phyloP scores from a whole-genome alignment of 2,797 vertebrate genomes.

The Siniperca undulata region DNA sequence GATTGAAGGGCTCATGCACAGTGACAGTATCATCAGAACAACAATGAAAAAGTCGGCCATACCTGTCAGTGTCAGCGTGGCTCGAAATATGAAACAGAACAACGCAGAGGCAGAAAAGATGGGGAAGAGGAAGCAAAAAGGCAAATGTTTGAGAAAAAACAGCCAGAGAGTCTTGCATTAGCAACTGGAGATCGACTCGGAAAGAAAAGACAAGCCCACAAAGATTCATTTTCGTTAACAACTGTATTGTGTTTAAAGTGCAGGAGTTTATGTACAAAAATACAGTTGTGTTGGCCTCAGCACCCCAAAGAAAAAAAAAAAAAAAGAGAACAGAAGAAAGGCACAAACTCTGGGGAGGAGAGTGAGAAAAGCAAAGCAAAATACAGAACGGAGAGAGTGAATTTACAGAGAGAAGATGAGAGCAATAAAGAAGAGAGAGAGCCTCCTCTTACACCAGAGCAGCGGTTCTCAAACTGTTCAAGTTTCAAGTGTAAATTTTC shows the following conservation, averaged over 20 bases:
- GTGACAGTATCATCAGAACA: conserved; percentile 39
- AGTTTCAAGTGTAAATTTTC: neutral
- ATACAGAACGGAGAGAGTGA: conserved; percentile 50
- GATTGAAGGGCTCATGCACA: conserved; percentile 36
- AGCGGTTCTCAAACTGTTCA: conserved; percentile 31
- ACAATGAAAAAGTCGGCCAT: conserved; percentile 63
- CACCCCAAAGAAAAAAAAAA: conserved; percentile 77
- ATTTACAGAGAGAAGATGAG: conserved; percentile 52
- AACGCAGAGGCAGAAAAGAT: conserved; percentile 53
- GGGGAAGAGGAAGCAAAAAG: conserved; percentile 46
- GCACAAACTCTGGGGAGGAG: conserved; percentile 88
- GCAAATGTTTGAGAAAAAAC: conserved; percentile 33
- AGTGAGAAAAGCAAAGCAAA: conserved; percentile 69
- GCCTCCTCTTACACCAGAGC: conserved; percentile 2
- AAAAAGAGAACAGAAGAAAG: conserved; percentile 87
- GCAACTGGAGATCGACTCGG: conserved; percentile 38
- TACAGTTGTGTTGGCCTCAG: conserved; percentile 86
- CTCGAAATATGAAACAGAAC: conserved; percentile 68
- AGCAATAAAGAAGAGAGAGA: conserved; percentile 20
- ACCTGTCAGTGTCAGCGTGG: conserved; percentile 70
- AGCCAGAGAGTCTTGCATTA: conserved; percentile 16
- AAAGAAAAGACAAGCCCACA: conserved; percentile 72
- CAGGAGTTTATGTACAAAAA: conserved; percentile 91
- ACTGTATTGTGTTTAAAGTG: conserved; percentile 91
- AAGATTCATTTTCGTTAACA: conserved; percentile 70